phyloP scores from a whole-genome alignment of 1,140 invertebrate genomes.

The Drosophila biarmipes region DNA sequence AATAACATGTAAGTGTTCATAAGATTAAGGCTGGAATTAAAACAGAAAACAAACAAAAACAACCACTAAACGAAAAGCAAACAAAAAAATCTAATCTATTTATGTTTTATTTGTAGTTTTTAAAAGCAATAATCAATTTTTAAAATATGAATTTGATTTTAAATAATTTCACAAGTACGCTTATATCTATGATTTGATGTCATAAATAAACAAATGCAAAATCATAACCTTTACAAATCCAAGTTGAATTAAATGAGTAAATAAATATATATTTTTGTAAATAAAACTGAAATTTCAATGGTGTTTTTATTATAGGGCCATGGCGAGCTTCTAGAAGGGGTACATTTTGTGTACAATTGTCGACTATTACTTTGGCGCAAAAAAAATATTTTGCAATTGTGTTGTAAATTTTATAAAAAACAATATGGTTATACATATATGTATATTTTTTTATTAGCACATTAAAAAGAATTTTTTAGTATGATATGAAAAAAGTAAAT shows the following conservation, averaged over 20 bases:
- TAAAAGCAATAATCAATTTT: slow-evolving; percentile 76
- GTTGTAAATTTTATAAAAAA: no score
- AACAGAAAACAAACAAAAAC: slow-evolving; percentile 50
- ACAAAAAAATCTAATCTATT: slow-evolving; percentile 51
- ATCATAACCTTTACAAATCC: slow-evolving; percentile 29
- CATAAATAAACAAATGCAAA: slow-evolving; percentile 33
- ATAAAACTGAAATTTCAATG: slow-evolving; percentile 20
- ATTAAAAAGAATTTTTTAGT: no score
- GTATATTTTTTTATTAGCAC: no score
- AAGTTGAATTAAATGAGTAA: slow-evolving; percentile 56
- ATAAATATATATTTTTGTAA: slow-evolving; percentile 61
- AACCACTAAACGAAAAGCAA: slow-evolving; percentile 43
- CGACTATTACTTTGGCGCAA: no score
- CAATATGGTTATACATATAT: no score
- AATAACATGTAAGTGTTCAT: slow-evolving; percentile 66
- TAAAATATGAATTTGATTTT: slow-evolving; percentile 69
- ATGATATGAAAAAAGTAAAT: no score
- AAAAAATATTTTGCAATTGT: no score
- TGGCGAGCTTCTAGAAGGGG: no score
- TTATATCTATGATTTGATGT: slow-evolving; percentile 67
- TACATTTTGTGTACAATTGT: no score
- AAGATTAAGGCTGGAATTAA: slow-evolving; percentile 62
- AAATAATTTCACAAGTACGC: slow-evolving; percentile 71
- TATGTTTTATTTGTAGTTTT: slow-evolving; percentile 70
- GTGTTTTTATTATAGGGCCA: background rate